Base-by-base conservation (phyloP, 2,113 vertebrate species). In the Salminus brasiliensis region DNA sequence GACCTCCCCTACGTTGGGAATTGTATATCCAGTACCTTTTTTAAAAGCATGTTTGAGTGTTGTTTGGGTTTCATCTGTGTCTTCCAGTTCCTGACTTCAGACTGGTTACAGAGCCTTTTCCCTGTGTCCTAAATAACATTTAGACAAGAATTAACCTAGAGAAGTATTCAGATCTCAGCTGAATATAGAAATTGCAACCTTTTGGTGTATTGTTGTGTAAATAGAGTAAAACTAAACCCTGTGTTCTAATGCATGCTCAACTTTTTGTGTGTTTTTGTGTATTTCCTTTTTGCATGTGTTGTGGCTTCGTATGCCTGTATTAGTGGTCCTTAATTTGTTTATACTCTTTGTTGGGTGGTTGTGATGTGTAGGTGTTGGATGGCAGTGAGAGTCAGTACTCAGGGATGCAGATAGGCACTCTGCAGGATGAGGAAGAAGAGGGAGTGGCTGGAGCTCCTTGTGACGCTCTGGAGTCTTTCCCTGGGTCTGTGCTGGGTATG, bases 361-460 rank as follows among this genome's bases (percentile, higher is more conserved):
- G 23, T 74, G 68, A 30, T 39, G 36, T 49, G 13, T 88, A 99
- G 98, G 96, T 98, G 39, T 87, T 98, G 68, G 98, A 98, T 18
- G 93, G 96, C 65, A 90, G 93, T 29, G 97, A 99, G 73, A 94
- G 94, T 87, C 98, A 96, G 79, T 96, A 95, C 85, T 94, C 93
- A 9, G 96, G 95, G 71, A 93, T 96, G 95, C 97, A 96, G 39
- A 95, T 94, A 0, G 95, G 95, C 47, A 96, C 93, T 21, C 89
- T 95, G 0, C 96, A 95, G 84, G 97, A 98, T 75, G 97, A 97
- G 41, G 97, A 97, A 57, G 97, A 98, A 78, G 97, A 97, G 72
- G 87, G 89, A 32, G 21, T 89, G 0, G 91, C 88, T 12, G 10
- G 90, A 45, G 89, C 93, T 9, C 75, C 91, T 30, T 90, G 90